Evolutionary conservation across 2,888 invertebrate genomes (phyloP).

Genomic region (Torymus aiolomorphi): DNA sequence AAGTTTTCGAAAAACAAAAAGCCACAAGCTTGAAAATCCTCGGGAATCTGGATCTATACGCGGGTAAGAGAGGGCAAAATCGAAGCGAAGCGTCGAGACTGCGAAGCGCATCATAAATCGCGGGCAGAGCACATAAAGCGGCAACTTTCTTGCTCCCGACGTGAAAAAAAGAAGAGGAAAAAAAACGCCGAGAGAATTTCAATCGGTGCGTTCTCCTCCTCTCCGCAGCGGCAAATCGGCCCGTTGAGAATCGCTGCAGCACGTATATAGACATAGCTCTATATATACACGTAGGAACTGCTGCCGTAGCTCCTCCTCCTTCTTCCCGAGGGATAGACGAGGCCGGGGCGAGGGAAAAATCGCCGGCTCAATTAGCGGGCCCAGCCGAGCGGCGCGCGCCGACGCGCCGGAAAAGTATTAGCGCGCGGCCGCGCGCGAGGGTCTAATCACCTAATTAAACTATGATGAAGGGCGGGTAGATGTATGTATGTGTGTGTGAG

Average conservation of each 20-base stretch:
- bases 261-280: not conserved
- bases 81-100: no score
- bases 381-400: not conserved
- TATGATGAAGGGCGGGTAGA: not conserved
- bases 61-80: no score
- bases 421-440: not conserved
- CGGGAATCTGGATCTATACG: no score
- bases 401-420: constrained; percentile 8
- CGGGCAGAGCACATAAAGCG: constrained; percentile 5
- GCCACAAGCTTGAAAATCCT: no score
- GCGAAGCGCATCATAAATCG: not conserved
- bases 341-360: constrained; percentile 4
- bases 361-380: constrained; percentile 32
- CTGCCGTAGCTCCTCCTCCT: no score
- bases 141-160: constrained; percentile 9
- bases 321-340: not conserved
- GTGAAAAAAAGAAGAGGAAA: constrained; percentile 35
- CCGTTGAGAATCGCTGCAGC: constrained; percentile 31
- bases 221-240: constrained; percentile 7
- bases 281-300: not conserved
- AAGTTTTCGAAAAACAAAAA: no score
- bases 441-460: constrained; percentile 24
- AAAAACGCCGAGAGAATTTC: constrained; percentile 39
- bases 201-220: constrained; percentile 10
- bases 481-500: no score